A percentile compares a stretch with the other conserved stretches of the same genome.
These are phyloP conservation scores for Acleris literana DNA, from an alignment of 2,888 invertebrate genomes.

Conservation along the genomic window DNA sequence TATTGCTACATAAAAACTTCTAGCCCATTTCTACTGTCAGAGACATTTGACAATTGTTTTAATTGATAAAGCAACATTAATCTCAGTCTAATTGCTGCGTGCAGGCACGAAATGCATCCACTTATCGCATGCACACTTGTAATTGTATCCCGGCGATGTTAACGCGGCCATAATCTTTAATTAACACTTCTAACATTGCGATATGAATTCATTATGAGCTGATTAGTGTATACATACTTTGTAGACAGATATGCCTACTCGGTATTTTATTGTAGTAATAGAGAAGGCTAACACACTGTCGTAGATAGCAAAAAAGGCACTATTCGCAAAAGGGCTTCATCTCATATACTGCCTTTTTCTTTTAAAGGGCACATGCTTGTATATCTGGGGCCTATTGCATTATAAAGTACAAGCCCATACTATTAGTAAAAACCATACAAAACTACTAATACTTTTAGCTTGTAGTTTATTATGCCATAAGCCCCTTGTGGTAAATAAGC, in stretches of 20 bases:
- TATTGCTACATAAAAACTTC: too few species aligned
- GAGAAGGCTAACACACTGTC: too few species aligned
- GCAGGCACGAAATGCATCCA: constrained; percentile 13
- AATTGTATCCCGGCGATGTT: constrained; percentile 10
- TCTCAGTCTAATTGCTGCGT: constrained; percentile 19
- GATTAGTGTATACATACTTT: background rate
- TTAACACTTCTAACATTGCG: constrained; percentile 23
- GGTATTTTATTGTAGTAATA: background rate
- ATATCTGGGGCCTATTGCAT: too few species aligned
- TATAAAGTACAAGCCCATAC: too few species aligned
- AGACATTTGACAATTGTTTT: background rate
- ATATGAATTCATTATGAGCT: constrained; percentile 3
- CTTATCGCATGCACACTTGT: constrained; percentile 15
- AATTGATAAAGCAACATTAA: constrained; percentile 4
- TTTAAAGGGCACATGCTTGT: too few species aligned
- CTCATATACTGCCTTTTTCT: too few species aligned
- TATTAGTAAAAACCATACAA: too few species aligned
- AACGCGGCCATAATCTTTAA: constrained; percentile 23
- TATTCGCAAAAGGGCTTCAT: too few species aligned
- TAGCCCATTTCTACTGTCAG: background rate
- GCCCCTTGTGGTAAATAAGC: too few species aligned
- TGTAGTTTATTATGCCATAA: too few species aligned
- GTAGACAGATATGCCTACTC: background rate
- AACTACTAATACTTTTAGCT: too few species aligned
- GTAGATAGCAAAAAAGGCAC: too few species aligned